A percentile compares a stretch with the other conserved stretches of the same genome.
Conservation (phyloP, 2,888 invertebrate genomes). For the Lycocerus yunnanus region DNA sequence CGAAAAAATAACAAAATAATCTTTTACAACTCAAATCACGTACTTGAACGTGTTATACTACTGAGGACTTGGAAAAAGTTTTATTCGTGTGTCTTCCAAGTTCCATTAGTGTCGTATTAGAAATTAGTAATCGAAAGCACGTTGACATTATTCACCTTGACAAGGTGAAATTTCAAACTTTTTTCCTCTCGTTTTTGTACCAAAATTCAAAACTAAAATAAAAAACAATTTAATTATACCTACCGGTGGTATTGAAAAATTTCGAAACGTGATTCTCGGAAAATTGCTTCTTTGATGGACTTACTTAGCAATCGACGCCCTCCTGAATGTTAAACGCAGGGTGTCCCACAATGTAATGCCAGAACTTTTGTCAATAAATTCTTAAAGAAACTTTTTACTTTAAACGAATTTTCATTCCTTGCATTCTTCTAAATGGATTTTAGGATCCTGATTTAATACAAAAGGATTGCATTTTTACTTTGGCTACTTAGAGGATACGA, state of each 20-base stretch:
- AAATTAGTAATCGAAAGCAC: slow-evolving; percentile 21
- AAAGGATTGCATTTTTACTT: not conserved
- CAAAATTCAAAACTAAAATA: not conserved
- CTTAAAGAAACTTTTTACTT: not conserved
- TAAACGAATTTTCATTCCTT: not conserved
- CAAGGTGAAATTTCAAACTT: not conserved
- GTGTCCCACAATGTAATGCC: not conserved
- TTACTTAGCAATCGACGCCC: not conserved
- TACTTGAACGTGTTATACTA: slow-evolving; percentile 22
- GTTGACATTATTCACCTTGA: not conserved
- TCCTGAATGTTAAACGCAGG: not conserved
- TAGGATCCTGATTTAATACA: not conserved
- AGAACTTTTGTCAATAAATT: not conserved
- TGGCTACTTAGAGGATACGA: too few relatives aligned
- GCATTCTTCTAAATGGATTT: not conserved
- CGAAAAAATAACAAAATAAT: slow-evolving; percentile 19
- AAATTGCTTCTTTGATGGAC: not conserved
- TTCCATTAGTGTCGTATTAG: slow-evolving; percentile 36
- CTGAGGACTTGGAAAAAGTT: slow-evolving; percentile 26
- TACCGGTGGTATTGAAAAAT: not conserved
- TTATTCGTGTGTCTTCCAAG: slow-evolving; percentile 31
- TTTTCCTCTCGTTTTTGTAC: too few relatives aligned
- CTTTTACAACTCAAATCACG: slow-evolving; percentile 29
- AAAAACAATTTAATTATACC: not conserved
- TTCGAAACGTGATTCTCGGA: not conserved